Evolutionary conservation across 2,888 invertebrate species (phyloP).

Genomic region (Melinaea marsaeus): DNA sequence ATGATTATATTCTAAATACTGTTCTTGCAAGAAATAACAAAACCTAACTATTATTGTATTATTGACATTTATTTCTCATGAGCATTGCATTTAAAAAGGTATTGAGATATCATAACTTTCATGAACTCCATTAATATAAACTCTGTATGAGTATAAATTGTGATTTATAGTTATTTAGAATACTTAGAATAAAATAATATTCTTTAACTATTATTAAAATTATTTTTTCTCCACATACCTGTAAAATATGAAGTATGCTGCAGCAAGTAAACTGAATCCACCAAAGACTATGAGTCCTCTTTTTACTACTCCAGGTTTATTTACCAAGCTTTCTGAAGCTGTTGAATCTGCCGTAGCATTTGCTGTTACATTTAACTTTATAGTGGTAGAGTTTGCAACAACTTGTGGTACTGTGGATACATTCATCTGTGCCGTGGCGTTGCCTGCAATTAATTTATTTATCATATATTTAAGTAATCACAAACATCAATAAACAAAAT

Average conservation of each 20-base stretch:
- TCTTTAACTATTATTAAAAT: slow-evolving; percentile 22
- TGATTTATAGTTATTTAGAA: too few relatives aligned
- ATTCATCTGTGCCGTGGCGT: not conserved
- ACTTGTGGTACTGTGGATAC: not conserved
- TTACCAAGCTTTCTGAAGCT: slow-evolving; percentile 34
- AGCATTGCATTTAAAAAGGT: too few relatives aligned
- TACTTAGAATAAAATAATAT: slow-evolving; percentile 4
- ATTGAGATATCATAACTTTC: too few relatives aligned
- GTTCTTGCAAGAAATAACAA: too few relatives aligned
- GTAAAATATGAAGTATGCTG: slow-evolving; percentile 70
- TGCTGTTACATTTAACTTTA: slow-evolving; percentile 5
- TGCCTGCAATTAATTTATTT: not conserved
- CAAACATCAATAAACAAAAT: too few relatives aligned
- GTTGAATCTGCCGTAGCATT: slow-evolving; percentile 27
- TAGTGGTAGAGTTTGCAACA: slow-evolving; percentile 5
- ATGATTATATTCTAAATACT: too few relatives aligned
- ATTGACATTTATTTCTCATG: too few relatives aligned
- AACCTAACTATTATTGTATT: too few relatives aligned
- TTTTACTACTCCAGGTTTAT: slow-evolving; percentile 64
- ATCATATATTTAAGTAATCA: too few relatives aligned
- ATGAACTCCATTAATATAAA: too few relatives aligned
- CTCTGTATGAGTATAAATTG: too few relatives aligned
- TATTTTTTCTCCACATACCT: slow-evolving; percentile 44
- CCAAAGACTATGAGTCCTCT: slow-evolving; percentile 71
- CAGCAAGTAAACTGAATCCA: slow-evolving; percentile 64